These are phyloP conservation scores for Crotalus viridis DNA, from an alignment of 2,113 vertebrate genomes.

Conservation along the genomic window DNA sequence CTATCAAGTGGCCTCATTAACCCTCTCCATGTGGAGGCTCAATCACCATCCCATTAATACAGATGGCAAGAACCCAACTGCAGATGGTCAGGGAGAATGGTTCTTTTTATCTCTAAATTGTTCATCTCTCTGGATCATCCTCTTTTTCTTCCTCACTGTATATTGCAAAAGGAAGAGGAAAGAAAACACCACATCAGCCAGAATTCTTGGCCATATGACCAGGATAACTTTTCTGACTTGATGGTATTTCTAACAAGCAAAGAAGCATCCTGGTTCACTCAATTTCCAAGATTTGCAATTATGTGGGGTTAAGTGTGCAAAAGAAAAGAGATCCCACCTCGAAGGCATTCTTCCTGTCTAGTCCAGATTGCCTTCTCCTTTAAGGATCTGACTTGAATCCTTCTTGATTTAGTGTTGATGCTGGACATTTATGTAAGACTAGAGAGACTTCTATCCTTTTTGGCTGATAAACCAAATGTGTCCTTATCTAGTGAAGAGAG, in stretches of 20 bases:
- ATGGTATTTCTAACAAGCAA: background rate
- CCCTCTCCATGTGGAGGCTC: constrained; percentile 37
- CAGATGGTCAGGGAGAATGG: background rate
- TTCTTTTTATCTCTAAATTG: constrained; percentile 16
- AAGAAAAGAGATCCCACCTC: background rate
- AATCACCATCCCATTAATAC: constrained; percentile 43
- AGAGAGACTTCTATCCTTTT: background rate
- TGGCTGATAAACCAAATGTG: background rate
- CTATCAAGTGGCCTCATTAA: constrained; percentile 56
- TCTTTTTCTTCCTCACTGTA: background rate
- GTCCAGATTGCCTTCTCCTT: background rate
- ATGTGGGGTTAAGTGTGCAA: background rate
- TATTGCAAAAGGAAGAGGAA: background rate
- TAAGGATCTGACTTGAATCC: background rate
- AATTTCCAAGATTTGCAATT: background rate
- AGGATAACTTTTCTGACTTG: background rate
- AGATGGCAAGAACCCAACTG: constrained; percentile 36
- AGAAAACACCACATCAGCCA: background rate
- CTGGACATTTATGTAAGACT: background rate
- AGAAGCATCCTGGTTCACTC: background rate
- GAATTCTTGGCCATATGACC: background rate
- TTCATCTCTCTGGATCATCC: background rate
- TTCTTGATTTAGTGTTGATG: background rate
- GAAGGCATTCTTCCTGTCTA: background rate
- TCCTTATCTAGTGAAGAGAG: background rate